Conservation (phyloP, 2,113 vertebrate genomes). For the Eubucco bourcierii region DNA sequence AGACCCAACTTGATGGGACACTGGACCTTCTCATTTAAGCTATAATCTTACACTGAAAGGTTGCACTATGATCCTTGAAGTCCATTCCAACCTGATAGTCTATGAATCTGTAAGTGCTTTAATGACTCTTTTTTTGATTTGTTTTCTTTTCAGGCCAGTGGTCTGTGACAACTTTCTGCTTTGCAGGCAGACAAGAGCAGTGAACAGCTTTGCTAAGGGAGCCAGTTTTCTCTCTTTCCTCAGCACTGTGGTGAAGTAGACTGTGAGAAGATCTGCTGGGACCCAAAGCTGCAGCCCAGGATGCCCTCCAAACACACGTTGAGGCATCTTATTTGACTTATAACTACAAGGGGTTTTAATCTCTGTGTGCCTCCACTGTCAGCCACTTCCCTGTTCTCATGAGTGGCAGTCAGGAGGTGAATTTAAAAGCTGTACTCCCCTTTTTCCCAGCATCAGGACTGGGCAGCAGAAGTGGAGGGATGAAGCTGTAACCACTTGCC, state of each 20-base stretch:
- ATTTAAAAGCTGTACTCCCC: background rate
- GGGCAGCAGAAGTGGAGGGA: background rate
- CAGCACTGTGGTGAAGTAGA: rapidly evolving
- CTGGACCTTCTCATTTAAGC: too few species aligned
- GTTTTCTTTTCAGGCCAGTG: background rate
- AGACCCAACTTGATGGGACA: too few species aligned
- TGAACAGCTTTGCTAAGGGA: background rate
- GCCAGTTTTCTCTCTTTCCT: background rate
- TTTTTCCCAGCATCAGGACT: rapidly evolving
- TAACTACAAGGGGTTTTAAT: background rate
- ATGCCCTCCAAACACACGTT: background rate
- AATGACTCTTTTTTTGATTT: too few species aligned
- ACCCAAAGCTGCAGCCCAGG: rapidly evolving
- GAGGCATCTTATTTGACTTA: background rate
- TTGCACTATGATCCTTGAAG: too few species aligned
- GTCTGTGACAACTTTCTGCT: background rate
- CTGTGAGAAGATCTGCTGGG: background rate
- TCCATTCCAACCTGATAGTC: too few species aligned
- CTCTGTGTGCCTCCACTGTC: background rate
- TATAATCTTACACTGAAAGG: too few species aligned
- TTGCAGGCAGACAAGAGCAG: background rate
- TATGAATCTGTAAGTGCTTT: too few species aligned
- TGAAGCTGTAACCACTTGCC: background rate
- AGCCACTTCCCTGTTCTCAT: background rate
- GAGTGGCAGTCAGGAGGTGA: background rate